Evolutionary conservation across 92 coral and sea anemone genomes (phyloP), one percentile per base, ranked within the genome.

Genomic region (Hydrozoanthus gracilis): DNA sequence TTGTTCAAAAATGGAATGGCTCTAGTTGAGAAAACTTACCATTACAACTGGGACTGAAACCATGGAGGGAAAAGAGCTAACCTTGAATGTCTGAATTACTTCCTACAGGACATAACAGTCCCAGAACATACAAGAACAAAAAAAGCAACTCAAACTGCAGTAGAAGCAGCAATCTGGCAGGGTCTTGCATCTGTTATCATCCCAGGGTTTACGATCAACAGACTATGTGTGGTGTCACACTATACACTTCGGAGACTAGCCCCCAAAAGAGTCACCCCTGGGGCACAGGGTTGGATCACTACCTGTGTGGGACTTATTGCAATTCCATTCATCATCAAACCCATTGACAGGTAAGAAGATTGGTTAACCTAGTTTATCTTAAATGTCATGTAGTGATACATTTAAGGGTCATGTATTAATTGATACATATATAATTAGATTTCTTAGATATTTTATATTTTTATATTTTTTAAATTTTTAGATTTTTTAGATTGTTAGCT

Each of bases 81-180:
- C 39, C 39, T 27, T 27, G 39, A 27, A 27, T 12, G 48, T n/a
- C 52, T 49, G 8, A 16, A 15, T 48, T 49, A 73, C 68, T 72
- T 51, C 83, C 16, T 50, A 17, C 86, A 96, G 95, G 93, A 91
- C 9, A 65, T 60, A 62, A 56, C 89, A 60, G 79, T 96, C 47
- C 86, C 93, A 58, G 79, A 74, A 66, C 76, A 86, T 46, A 50
- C 87, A 7, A 84, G 92, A 84, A 87, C 89, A 75, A 78, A 96
- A 47, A 88, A 84, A 35, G 95, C 95, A 39, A 83, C 91, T 3
- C 97, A 95, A 83, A 95, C 99, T 0, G 88, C 91, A 8, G 88
- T 90, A 5, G 99, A 96, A 67, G 99, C 99, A 10, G 95, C 86
- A 73, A 90, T 95, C n/a, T 96, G 99, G 99, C 99, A 96, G 90